Base-by-base conservation (phyloP, 2,888 invertebrate species). In the Julus scanicus region DNA sequence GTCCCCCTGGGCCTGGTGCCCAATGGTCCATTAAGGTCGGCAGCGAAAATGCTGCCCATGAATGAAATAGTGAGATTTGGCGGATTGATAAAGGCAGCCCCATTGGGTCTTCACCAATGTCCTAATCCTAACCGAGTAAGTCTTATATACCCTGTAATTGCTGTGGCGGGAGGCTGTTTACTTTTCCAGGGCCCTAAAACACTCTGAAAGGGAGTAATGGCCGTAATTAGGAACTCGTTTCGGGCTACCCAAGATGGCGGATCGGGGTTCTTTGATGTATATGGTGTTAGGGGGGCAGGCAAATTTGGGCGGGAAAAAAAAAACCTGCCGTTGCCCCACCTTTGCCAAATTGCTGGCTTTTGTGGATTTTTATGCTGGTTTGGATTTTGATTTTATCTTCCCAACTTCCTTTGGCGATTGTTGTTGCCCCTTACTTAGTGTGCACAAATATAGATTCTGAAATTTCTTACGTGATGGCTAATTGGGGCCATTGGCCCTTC, bases 191-290 rank as follows among this genome's bases (percentile, higher is more conserved):
- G 80, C 80, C 80, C 80, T 80, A 80, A 80, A 80, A 80, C 80
- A 80, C 80, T 80, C 80, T 80, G 80, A 80, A 80, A 29, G 80
- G 80, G 80, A 29, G 37, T 80, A 80, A 80, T 80, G 37, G 80
- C 80, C 80, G 80, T 80, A 80, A 80, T 80, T 80, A 80, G 80
- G 80, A 80, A 80, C 80, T 80, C 80, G 80, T 80, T 80, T 37
- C 13, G 11, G 9, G 80, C 80, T 20, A 13, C 20, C 80, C 80
- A 80, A 80, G 80, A 80, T 80, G 80, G 80, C 80, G 80, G 80
- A 37, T 29, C 80, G 80, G 37, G 80, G 20, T 4, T 6, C 80
- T 80, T 80, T 80, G 80, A 80, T 37, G 80, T 80, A 80, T 80
- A 80, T 80, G 80, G 37, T 44, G 2, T 44, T 44, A 29, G 44